Conservation (phyloP, 2,888 invertebrate genomes). For the Drosophila suboccidentalis region DNA sequence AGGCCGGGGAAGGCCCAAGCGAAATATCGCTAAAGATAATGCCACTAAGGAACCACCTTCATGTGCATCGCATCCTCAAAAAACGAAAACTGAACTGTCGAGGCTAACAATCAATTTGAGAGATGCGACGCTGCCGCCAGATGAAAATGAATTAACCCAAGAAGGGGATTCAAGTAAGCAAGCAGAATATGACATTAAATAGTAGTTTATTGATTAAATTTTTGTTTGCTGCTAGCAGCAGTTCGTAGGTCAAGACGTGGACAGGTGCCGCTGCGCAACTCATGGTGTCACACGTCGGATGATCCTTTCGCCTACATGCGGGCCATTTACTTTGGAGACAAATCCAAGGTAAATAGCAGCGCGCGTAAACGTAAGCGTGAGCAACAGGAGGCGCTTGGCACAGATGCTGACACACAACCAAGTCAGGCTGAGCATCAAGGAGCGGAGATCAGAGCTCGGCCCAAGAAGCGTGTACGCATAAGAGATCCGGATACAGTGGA, state of each 20-base stretch:
- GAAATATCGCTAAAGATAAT: not conserved
- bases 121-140: not conserved
- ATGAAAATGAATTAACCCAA: not conserved
- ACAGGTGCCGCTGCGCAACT: slow-evolving; percentile 54
- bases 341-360: not conserved
- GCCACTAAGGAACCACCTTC: slow-evolving; percentile 54
- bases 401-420: too few species aligned
- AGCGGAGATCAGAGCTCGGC: not conserved
- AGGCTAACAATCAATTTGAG: not conserved
- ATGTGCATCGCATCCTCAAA: not conserved
- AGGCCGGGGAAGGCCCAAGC: not conserved
- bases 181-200: not conserved
- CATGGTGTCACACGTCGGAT: slow-evolving; percentile 30
- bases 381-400: not conserved
- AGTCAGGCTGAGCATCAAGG: not conserved
- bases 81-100: not conserved
- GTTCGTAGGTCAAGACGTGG: slow-evolving; percentile 73
- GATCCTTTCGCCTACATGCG: slow-evolving; percentile 41
- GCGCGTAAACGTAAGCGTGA: slow-evolving; percentile 10
- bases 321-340: not conserved
- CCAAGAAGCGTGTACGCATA: not conserved
- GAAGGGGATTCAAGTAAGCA: slow-evolving; percentile 32
- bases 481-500: not conserved
- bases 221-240: slow-evolving; percentile 10
- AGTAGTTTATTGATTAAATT: not conserved